Base-by-base conservation (phyloP, 2,888 invertebrate species). In the Sthenelais limicola region DNA sequence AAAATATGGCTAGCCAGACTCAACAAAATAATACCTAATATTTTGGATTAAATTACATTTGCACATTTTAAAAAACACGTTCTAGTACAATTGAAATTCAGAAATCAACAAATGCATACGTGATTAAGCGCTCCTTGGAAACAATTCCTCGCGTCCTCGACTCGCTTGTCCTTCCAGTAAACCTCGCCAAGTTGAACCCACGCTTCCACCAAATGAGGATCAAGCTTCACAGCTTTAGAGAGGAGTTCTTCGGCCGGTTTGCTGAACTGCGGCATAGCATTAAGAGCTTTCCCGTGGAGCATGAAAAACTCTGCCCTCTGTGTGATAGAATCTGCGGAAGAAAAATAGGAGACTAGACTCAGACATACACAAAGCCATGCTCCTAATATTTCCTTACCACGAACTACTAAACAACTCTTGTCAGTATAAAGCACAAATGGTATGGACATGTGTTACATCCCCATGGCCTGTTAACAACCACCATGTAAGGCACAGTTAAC, bases 141-240 rank as follows among this genome's bases (percentile, higher is more conserved):
- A 86, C 95, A 95, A 80, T 92, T 93, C 82, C 92, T 92, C 0
- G 96, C 94, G 81, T 93, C 93, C 77, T 91, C 90, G 5, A 94
- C 89, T 83, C 95, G 93, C 83, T 92, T 91, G 83, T 93, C 93
- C 88, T 95, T 95, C 93, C 94, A 95, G 85, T 94, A 94, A 83
- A 93, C 93, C 86, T 95, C 94, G 0, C 96, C 96, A 0, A 96
- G 89, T 85, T 95, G 93, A 84, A 95, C 95, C 95, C 95, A 96
- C 0, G 94, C 94, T 70, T 93, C 92, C 0, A 93, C 91, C 71
- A 93, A 88, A 79, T 92, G 92, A 0, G 94, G 94, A 83, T 94
- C 93, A 49, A 95, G 88, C 86, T 96, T 96, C 0, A 95, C 93
- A 3, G 95, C 92, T 86, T 93, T 94, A 66, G 94, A 93, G 56